Base-by-base conservation (phyloP, 2,797 vertebrate species). In the Alectoris magna region DNA sequence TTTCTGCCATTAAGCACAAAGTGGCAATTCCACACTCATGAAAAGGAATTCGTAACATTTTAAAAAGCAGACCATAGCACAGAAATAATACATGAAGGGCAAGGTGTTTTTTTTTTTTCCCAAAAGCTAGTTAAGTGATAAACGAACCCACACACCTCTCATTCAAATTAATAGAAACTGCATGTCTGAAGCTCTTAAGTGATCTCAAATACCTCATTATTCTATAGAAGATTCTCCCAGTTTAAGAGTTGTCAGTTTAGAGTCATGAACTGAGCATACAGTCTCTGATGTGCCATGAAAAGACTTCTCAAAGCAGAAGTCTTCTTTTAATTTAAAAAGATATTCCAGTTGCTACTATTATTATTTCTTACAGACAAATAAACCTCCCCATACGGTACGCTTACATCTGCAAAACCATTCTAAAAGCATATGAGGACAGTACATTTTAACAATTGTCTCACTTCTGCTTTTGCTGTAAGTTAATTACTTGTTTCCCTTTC, bases 301-400 rank as follows among this genome's bases (percentile, higher is more conserved):
- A 62, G 7, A n/a, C 39, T 29, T 76, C 26, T 67, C 56, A 38
- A 5, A 64, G 38, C 14, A 81, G 9, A 60, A 73, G 3, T 36
- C 8, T 14, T 23, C 8, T 66, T 66, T 66, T 39, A 31, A 53
- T 39, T 39, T 39, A 34, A 24, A 39, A 46, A 27, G 23, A 39
- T 22, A 4, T 15, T 46, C 6, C 14, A 64, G 1, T 14, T 49
- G 39, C 39, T 41, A 36, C 16, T 48, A 49, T 49, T 43, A 43
- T 48, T 29, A 7, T 44, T 72, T 69, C 43, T 49, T 36, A 46
- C 26, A 27, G 49, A 34, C 23, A 51, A 14, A 18, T 46, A 15
- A 68, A 23, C 21, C 43, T n/a, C 10, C 17, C 38, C 9, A 0
- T 11, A 14, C 0, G 22, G 4, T 7, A 31, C 2, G 3, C 12